These are phyloP conservation scores for Cettia cetti DNA, from an alignment of 2,113 vertebrate genomes.

Conservation along the genomic window DNA sequence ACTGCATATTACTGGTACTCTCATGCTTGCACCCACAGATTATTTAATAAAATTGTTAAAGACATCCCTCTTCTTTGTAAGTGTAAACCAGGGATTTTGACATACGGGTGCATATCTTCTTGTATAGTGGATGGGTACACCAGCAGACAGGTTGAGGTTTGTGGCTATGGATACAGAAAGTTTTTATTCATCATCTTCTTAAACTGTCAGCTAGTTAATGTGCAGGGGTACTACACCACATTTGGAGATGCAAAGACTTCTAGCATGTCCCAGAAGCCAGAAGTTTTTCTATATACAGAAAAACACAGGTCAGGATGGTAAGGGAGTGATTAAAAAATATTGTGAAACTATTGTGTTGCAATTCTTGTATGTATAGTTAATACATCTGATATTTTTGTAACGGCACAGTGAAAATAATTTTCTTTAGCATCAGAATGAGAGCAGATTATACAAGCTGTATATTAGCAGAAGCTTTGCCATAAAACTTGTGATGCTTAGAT, in stretches of 20 bases:
- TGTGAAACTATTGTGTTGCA: not conserved
- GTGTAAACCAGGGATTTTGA: not conserved
- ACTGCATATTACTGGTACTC: not conserved
- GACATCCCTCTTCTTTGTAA: not conserved
- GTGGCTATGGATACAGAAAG: not conserved
- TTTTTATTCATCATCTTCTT: not conserved
- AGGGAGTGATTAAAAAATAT: not conserved
- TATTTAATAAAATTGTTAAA: not conserved
- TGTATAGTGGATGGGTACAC: not conserved
- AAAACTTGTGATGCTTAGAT: not conserved
- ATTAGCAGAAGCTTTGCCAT: not conserved
- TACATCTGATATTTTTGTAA: not conserved
- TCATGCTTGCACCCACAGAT: not conserved
- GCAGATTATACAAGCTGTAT: not conserved
- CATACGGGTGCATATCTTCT: fast-evolving
- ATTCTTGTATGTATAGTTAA: not conserved
- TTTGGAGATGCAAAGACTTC: not conserved
- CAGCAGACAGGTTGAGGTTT: not conserved
- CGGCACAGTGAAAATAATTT: not conserved
- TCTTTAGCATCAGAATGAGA: not conserved
- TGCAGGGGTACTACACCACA: not conserved
- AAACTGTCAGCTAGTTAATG: not conserved
- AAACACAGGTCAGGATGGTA: not conserved
- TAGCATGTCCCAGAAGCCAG: not conserved
- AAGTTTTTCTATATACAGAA: not conserved